Evolutionary conservation across 1,140 invertebrate species (phyloP), one percentile per base, ranked within the genome.

Genomic region (Schlechtendalia chinensis): DNA sequence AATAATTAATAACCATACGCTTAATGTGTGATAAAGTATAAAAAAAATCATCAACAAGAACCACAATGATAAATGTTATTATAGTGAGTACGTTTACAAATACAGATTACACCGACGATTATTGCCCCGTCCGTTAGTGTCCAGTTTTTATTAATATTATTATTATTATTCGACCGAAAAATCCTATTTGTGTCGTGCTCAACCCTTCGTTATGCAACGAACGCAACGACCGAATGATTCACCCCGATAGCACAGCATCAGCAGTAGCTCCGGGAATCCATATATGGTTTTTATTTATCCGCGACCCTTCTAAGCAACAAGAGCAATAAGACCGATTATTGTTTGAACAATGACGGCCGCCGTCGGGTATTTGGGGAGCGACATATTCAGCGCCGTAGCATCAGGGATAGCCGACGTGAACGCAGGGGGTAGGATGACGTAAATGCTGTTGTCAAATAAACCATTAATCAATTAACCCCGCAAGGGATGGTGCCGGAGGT

Each of bases 401-500:
- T 32, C 5, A 5, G 8, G 56, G 75, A 29, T 45, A 5, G 27
- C n/a, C 54, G 29, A 39, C 27, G 54, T 12, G 54, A 29, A 72
- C 69, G 16, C 67, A 27, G 29, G 56, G 56, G 22, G 22, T 17
- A 50, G 32, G 12, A 29, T 63, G 58, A 79, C 75, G 75, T 79
- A 61, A 79, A 79, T 47, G 75, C 75, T 50, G 75, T 79, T 79
- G 75, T 79, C 75, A 79, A 79, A 79, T 79, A 79, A 79, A 79
- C 75, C 75, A 79, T 79, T 79, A 79, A 79, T 79, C 75, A 79
- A 79, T 79, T 79, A 79, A 79, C 75, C 75, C 75, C 75, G 75
- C n/a, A 1, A 45, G 75, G 75, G 75, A 79, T 63, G 56, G 63
- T 63, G 75, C 75, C 75, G 75, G 75, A 79, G 75, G 75, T 79